Evolutionary conservation across 2,113 vertebrate species (phyloP), one percentile per base, ranked within the genome.

Genomic region (Erinaceus europaeus): DNA sequence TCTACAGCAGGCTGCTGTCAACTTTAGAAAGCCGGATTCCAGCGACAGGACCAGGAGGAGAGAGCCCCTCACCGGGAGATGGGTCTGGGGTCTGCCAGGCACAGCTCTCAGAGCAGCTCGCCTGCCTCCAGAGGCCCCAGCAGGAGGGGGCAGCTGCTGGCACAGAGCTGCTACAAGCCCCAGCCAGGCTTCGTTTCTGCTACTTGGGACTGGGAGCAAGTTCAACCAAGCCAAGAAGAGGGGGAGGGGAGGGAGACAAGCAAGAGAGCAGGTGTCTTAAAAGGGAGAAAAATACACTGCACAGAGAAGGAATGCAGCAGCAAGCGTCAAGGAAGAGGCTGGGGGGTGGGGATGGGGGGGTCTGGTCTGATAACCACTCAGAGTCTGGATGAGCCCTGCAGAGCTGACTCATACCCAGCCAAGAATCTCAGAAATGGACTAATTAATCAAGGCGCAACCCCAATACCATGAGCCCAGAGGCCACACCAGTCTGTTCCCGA

Each of bases 381-480:
- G 36, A 89, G 55, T 53, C 73, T 46, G 18, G 59, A 75, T 40
- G 64, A 91, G 55, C 62, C 86, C 82, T 21, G 57, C 85, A 83
- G 86, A 92, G 77, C 91, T 93, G 90, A 93, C 90, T 64, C 46
- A 15, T 93, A 92, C 92, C 73, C 71, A 82, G 91, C 62, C 62
- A 34, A 76, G 84, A 89, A 93, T 92, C 55, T 94, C 57, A 93
- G 52, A 96, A 77, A 62, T 38, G 13, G 71, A 82, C 91, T 84
- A 95, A 96, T 96, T 95, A 97, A 92, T 76, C 85, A 89, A 94
- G 95, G 93, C 95, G 95, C 86, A 93, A 73, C 71, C 32, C 20
- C 95, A 92, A 96, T 92, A 94, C 92, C 93, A 83, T 92, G 82
- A 87, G 89, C 61, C 90, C 87, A 94, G 86, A 88, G 86, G 67